A percentile compares a stretch with the other conserved stretches of the same genome.
Conservation (phyloP, 1,140 invertebrate genomes). For the Amyelois transitella region DNA sequence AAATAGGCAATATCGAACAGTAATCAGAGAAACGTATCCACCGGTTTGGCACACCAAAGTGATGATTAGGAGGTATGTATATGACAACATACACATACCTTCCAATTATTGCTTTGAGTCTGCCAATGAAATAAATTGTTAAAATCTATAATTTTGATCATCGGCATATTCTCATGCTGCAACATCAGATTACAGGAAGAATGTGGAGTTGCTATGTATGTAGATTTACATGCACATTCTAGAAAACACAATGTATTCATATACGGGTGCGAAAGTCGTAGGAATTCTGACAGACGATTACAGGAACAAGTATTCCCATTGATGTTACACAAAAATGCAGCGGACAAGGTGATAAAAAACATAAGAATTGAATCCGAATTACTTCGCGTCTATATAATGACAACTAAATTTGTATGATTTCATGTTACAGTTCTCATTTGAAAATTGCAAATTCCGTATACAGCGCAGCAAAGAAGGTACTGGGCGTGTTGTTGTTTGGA, state of each 20-base stretch:
- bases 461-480: constrained; percentile 95
- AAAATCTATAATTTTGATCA: not conserved
- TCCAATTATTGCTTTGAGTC: not conserved
- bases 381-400: not conserved
- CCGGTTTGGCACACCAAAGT: constrained; percentile 95
- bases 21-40: constrained; percentile 91
- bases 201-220: constrained; percentile 93
- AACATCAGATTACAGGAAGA: constrained; percentile 87
- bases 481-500: constrained; percentile 93
- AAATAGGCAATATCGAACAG: constrained; percentile 92
- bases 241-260: constrained; percentile 96
- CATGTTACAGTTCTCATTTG: constrained; percentile 90
- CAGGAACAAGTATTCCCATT: constrained; percentile 93
- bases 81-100: not conserved
- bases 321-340: constrained; percentile 94
- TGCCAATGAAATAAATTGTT: not conserved
- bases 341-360: constrained; percentile 83
- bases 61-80: constrained; percentile 83
- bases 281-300: constrained; percentile 83
- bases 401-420: not conserved
- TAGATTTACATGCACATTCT: constrained; percentile 97
- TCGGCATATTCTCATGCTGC: not conserved
- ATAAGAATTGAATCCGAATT: not conserved
- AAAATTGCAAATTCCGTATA: constrained; percentile 94
- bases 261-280: constrained; percentile 94